Base-by-base conservation (phyloP, 1,140 invertebrate genomes). In the Sarcophaga peregrina region DNA sequence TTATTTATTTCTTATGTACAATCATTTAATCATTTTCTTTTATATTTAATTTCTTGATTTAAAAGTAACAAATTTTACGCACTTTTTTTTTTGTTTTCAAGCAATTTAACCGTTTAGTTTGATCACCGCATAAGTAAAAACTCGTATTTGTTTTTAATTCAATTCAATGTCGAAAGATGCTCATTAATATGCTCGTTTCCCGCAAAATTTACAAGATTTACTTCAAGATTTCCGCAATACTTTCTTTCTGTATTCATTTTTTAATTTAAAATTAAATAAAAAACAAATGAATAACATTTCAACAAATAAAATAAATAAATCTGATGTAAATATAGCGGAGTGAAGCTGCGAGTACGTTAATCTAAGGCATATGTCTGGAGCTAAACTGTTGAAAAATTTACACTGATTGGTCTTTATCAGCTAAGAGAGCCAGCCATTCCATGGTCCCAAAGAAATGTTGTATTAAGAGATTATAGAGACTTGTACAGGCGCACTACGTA, bases 351-450 rank as follows among this genome's bases (percentile, higher is more conserved):
- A 78, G 17, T 78, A 78, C 75, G 75, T 78, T 78, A 52, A 20
- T 78, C 48, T 50, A 78, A 50, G 75, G 75, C 75, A 78, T 78
- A 78, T 78, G 75, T 78, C 75, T 78, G 75, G 75, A 78, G 75
- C 75, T 78, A 78, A 78, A 78, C 75, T 78, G 75, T 78, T 78
- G 75, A 20, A n/a, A 76, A 50, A 11, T 48, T 78, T 78, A 8
- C 75, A 47, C 50, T 50, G 48, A 17, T 78, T 78, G 47, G 46
- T 20, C 75, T 20, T 20, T 4, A 78, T 47, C 52, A 50, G 75
- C 47, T 78, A 45, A 50, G 75, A 52, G 75, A 50, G n/a, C 11
- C 8, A 20, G 8, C 10, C 8, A 73, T 13, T 58, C 7, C n/a
- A 6, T 58, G 9, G 52, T 58, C 15, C 10, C 7, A 20, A 68